phyloP scores from a whole-genome alignment of 2,113 vertebrate genomes.

The Sylvicapra grimmia region DNA sequence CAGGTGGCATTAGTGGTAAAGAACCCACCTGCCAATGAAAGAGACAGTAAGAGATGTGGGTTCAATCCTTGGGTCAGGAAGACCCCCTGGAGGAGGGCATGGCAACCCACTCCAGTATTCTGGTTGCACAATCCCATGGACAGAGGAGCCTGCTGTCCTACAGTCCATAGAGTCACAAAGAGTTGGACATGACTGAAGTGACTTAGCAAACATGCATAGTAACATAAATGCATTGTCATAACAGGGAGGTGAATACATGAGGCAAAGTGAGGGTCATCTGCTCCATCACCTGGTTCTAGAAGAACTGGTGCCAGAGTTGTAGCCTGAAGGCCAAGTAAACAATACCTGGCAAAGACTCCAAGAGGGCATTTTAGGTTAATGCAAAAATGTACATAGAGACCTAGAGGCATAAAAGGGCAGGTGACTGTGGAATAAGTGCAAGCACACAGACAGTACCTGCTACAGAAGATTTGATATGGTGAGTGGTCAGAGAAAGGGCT shows the following conservation, averaged over 20 bases:
- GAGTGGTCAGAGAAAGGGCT: background rate
- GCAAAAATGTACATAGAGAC: background rate
- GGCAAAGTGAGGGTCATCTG: background rate
- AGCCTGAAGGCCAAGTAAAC: background rate
- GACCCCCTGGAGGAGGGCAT: background rate
- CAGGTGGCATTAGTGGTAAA: background rate
- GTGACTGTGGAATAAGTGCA: background rate
- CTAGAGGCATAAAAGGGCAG: background rate
- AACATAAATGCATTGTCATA: background rate
- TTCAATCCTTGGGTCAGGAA: background rate
- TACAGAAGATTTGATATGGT: background rate
- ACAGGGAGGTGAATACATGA: background rate
- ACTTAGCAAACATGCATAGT: background rate
- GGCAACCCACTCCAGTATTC: background rate
- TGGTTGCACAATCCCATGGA: background rate
- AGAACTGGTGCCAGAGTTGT: background rate
- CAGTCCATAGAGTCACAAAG: background rate
- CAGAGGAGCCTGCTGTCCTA: background rate
- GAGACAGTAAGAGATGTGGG: background rate
- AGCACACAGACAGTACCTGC: background rate
- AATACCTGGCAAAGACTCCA: background rate
- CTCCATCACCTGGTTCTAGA: background rate
- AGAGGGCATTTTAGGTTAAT: background rate
- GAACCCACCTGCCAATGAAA: background rate
- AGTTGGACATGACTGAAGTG: background rate